Percentiles rank a stretch among this genome's conserved stretches.
Evolutionary conservation across 2,797 vertebrate species (phyloP).

Genomic region (Luscinia luscinia): DNA sequence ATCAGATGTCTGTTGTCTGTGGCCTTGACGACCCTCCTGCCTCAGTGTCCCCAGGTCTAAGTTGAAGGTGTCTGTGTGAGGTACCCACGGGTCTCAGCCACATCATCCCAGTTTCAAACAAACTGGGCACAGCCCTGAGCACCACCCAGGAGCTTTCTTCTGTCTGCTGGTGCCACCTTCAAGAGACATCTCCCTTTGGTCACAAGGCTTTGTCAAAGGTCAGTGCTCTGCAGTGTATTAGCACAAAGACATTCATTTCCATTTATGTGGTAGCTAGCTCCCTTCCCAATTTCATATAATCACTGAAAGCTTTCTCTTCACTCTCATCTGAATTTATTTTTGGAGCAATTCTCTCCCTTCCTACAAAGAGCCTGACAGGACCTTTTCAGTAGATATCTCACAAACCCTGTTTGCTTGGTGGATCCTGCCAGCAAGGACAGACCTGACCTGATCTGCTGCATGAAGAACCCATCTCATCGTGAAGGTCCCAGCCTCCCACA

Average conservation of each 20-base stretch:
- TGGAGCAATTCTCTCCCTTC: background rate
- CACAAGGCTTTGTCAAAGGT: background rate
- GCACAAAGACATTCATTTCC: background rate
- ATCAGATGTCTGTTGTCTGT: background rate
- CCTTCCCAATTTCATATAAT: background rate
- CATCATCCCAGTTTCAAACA: background rate
- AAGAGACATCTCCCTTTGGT: background rate
- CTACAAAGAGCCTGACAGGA: background rate
- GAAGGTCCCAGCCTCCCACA: background rate
- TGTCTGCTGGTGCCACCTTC: background rate
- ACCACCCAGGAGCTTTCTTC: background rate
- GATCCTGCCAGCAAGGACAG: background rate
- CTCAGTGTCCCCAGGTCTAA: background rate
- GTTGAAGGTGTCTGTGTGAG: background rate
- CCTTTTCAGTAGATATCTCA: background rate
- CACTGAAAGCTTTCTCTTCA: background rate
- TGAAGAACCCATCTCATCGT: background rate
- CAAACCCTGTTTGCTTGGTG: background rate
- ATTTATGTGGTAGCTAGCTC: background rate
- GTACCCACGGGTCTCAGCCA: fast-evolving
- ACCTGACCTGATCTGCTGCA: background rate
- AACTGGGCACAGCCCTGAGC: background rate
- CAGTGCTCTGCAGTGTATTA: background rate
- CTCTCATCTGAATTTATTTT: background rate
- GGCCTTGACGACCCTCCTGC: background rate